Evolutionary conservation across 2,888 invertebrate genomes (phyloP), one percentile per base, ranked within the genome.

Genomic region (Meteorus colon): DNA sequence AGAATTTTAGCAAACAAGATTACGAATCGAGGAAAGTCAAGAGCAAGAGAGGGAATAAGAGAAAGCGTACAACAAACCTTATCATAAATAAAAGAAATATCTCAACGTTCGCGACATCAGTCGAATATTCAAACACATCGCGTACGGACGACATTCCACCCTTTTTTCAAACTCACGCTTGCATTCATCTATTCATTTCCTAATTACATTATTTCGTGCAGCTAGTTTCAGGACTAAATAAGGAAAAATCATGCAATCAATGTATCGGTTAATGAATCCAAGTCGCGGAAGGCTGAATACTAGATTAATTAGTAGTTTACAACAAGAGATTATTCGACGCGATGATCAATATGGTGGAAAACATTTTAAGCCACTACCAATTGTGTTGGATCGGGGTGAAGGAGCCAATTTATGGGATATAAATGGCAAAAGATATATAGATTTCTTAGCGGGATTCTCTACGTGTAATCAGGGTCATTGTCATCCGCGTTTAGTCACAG

Each of bases 401-500:
- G 96, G 96, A 79, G 92, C 94, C 27, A 92, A 91, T 84, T 92
- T 96, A 19, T 96, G 96, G 95, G 96, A 96, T 86, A 93, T 94
- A 4, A 95, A 96, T 78, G 96, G 95, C 12, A 94, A 93, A 81
- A 91, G 92, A 69, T 96, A 96, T 86, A 93, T 92, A 81, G 96
- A 96, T 86, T 96, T 95, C 86, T 90, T 96, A 51, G 94, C 94
- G 78, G 96, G 95, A 1, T 96, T 95, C 87, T 94, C 95, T 5
- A 95, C 96, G 2, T 94, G 95, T 59, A 96, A 95, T 88, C 96
- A 95, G 84, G 95, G 95, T 0, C 95, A 96, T 84, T 94, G 94
- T 83, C 95, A 96, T 86, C 95, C 95, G 0, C 92, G 92, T 82
- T 92, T 96, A 73, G 89, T 95, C 14, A 90, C 91, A 77, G 92